These are phyloP conservation scores for Temnothorax curvispinosus DNA, from an alignment of 1,140 invertebrate genomes.

Conservation along the genomic window DNA sequence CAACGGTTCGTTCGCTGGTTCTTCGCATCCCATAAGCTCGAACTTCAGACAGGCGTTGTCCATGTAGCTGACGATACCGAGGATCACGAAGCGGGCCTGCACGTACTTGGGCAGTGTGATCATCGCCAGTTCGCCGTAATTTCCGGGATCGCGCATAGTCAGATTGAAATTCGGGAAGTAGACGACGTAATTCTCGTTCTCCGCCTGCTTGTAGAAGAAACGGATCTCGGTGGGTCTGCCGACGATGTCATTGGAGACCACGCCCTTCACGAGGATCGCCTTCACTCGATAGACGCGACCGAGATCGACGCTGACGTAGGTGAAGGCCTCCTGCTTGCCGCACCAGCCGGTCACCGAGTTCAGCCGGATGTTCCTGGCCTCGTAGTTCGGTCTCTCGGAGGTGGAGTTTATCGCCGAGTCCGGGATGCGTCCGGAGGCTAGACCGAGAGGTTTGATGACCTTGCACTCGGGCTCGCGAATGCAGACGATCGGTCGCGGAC, in stretches of 20 bases:
- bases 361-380: constrained; percentile 95
- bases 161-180: constrained; percentile 98
- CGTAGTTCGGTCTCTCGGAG: constrained; percentile 96
- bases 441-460: constrained; percentile 95
- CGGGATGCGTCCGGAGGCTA: constrained; percentile 96
- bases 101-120: constrained; percentile 97
- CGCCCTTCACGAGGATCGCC: constrained; percentile 96
- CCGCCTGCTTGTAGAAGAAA: constrained; percentile 98
- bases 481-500: constrained; percentile 95
- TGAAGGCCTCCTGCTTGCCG: constrained; percentile 97
- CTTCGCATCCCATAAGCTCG: constrained; percentile 98
- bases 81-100: constrained; percentile 96
- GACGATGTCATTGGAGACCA: constrained; percentile 97
- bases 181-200: constrained; percentile 97
- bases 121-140: constrained; percentile 97
- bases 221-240: constrained; percentile 97
- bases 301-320: constrained; percentile 97
- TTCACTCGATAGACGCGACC: constrained; percentile 96
- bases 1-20: constrained; percentile 91
- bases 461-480: constrained; percentile 97
- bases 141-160: constrained; percentile 96
- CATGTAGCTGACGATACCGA: constrained; percentile 98
- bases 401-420: constrained; percentile 98
- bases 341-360: constrained; percentile 98
- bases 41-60: constrained; percentile 98